Base-by-base conservation (phyloP, 30 jellyfish, hydroid and myxozoan genomes). In the Aurelia coerulea region DNA sequence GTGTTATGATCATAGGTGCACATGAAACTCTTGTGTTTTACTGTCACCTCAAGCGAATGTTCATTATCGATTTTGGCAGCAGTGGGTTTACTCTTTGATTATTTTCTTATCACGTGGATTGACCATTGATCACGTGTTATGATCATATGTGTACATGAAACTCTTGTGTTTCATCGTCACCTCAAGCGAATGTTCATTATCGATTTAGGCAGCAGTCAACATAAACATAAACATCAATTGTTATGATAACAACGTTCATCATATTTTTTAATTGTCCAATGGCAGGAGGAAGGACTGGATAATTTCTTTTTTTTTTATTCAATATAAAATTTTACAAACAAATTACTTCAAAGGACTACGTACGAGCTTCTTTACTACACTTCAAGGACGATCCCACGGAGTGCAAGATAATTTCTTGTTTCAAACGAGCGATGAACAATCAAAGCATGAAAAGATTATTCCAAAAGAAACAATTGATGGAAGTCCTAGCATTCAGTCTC, bases 161-260 rank as follows among this genome's bases (percentile, higher is more conserved):
- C 95, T 7, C 83, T 92, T 34, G 92, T 92, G 1, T 92, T 88
- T 51, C 98, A 92, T 59, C 91, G 95, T 35, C 98, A 76, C 49
- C 88, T 92, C 23, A 70, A 92, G 65, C 69, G 98, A 76, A 92
- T 92, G 98, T 92, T 92, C 68, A 39, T 92, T 2, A 83, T 92
- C 31, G 98, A 92, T 34, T 88, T 92, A 37, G 98, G 98, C 34
- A 92, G 98, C 60, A 92, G 66, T n/a, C n/a, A n/a, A n/a, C n/a
- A n/a, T n/a, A n/a, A n/a, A n/a, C n/a, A n/a, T n/a, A n/a, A n/a
- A n/a, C n/a, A n/a, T n/a, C n/a, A n/a, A n/a, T n/a, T n/a, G 98
- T 32, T 32, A 7, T 70, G 29, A 54, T 54, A 0, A 54, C 17
- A 11, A 54, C 66, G 66, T 11, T 54, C 17, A 17, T 11, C 13